These are phyloP conservation scores for Aptenodytes forsteri DNA, from an alignment of 2,113 vertebrate genomes.

Conservation along the genomic window DNA sequence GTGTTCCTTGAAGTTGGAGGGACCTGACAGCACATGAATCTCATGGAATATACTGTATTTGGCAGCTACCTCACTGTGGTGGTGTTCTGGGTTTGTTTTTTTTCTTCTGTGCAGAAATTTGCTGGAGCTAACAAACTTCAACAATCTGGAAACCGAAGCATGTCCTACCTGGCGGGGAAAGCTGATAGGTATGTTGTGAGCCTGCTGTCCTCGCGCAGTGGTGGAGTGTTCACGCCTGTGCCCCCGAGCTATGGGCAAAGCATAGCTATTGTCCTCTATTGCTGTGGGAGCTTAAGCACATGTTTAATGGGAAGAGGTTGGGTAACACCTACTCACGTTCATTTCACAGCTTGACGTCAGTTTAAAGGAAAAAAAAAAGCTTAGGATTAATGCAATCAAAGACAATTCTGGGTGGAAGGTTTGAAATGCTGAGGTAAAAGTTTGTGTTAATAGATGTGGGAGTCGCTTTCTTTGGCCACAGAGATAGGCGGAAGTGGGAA, in stretches of 20 bases:
- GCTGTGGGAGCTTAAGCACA: not conserved
- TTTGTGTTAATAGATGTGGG: not conserved
- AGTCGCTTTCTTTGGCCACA: not conserved
- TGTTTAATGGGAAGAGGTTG: not conserved
- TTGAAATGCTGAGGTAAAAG: not conserved
- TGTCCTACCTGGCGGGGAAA: slow-evolving; percentile 86
- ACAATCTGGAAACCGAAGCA: slow-evolving; percentile 82
- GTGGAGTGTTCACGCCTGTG: not conserved
- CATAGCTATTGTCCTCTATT: not conserved
- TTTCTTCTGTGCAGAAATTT: slow-evolving; percentile 75
- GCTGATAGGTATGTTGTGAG: slow-evolving; percentile 81
- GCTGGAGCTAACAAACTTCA: slow-evolving; percentile 77
- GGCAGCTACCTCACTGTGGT: not conserved
- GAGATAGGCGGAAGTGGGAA: not conserved
- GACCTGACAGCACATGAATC: not conserved
- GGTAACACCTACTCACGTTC: not conserved
- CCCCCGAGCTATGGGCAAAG: not conserved
- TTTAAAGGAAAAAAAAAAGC: not conserved
- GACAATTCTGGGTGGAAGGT: not conserved
- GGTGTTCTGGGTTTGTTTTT: not conserved
- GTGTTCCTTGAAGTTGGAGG: not conserved
- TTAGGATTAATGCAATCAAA: slow-evolving; percentile 11
- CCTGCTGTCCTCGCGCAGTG: fast-evolving
- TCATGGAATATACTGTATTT: not conserved
- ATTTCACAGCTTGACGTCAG: not conserved